Evolutionary conservation across 2,113 vertebrate genomes (phyloP).

Genomic region (Peromyscus polionotus): DNA sequence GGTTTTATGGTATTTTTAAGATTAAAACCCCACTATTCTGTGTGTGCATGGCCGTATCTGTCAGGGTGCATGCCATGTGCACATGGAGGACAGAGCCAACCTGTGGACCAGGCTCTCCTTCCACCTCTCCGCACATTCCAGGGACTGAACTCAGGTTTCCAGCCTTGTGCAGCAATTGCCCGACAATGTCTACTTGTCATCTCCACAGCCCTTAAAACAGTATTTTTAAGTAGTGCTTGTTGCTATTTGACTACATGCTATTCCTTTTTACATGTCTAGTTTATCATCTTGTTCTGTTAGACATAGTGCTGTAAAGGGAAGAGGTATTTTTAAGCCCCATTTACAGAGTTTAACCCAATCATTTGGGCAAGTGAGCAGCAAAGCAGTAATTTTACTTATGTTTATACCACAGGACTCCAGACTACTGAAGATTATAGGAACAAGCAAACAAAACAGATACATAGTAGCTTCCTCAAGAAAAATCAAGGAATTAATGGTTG

Average conservation of each 20-base stretch:
- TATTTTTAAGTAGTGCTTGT: background rate
- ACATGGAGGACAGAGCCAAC: background rate
- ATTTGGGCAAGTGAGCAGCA: background rate
- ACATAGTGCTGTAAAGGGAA: background rate
- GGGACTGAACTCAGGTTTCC: background rate
- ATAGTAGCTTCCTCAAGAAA: constrained; percentile 26
- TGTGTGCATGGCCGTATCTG: background rate
- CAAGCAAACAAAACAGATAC: constrained; percentile 20
- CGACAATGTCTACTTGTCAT: background rate
- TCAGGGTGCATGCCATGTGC: background rate
- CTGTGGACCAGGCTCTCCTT: background rate
- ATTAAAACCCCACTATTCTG: background rate
- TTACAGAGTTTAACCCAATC: constrained; percentile 21
- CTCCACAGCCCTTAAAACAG: background rate
- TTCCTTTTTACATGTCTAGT: background rate
- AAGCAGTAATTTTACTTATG: background rate
- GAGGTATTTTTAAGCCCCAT: background rate
- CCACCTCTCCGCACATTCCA: background rate
- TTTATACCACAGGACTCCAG: background rate
- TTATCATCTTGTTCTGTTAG: background rate
- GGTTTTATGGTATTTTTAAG: background rate
- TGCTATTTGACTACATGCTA: background rate
- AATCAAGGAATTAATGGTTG: constrained; percentile 23
- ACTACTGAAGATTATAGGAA: constrained; percentile 13
- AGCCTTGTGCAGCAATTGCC: background rate